Base-by-base conservation (phyloP, 2,888 invertebrate genomes). In the Thymelicus sylvestris region DNA sequence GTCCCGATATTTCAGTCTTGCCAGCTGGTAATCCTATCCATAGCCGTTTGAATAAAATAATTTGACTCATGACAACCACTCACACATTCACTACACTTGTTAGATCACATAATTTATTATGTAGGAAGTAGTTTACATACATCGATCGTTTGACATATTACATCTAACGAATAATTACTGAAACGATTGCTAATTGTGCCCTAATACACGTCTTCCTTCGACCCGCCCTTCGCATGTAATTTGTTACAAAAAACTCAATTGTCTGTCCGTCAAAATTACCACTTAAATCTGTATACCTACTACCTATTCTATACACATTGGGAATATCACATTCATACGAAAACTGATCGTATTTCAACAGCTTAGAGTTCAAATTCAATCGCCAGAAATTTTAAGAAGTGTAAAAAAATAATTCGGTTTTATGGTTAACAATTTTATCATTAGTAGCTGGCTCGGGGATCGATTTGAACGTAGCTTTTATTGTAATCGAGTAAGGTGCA, bases 161-260 rank as follows among this genome's bases (percentile, higher is more conserved):
- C 68, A 50, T 31, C 52, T 55, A 62, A 69, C 24, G 50, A 47
- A 48, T 48, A 70, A 50, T 64, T 65, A 69, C 39, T 52, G 15
- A 47, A 59, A 50, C 70, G 65, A 44, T 65, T 50, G 60, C 65
- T 65, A 70, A 60, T 69, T 64, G 50, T 64, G 15, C n/a, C 67
- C 59, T 71, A 73, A 72, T 73, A 70, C 65, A 66, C 67, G 72
- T 60, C 41, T 68, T 66, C 55, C 55, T 31, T 48, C 55, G 69
- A 41, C 57, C 59, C 70, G 67, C 69, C 68, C 70, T 59, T 73
- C 62, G 67, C 72, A 63, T 74, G 73, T 74, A 69, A 75, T 74
- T 72, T 71, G 61, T 70, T 71, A 74, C 47, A 66, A 68, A 68
- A 71, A 70, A 70, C 38, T 64, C 59, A 59, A 52, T 66, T 44